These are phyloP conservation scores for Stenopsyche tienmushanensis DNA, from an alignment of 1,140 invertebrate species.

Conservation along the genomic window DNA sequence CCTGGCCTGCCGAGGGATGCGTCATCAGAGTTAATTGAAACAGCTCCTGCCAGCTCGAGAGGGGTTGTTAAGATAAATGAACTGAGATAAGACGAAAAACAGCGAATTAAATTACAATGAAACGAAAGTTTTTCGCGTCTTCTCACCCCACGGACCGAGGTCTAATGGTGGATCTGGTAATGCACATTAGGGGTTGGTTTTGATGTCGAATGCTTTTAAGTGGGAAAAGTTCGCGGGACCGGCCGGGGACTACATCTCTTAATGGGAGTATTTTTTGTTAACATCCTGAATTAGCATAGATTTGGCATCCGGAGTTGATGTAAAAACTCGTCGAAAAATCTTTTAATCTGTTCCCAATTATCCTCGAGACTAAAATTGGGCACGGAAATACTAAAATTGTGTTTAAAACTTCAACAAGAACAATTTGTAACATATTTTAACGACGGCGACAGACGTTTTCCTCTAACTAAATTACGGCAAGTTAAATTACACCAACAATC, in stretches of 20 bases:
- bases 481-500: too few relatives aligned
- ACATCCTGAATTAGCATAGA: slow-evolving; percentile 1
- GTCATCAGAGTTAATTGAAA: slow-evolving; percentile 41
- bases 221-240: slow-evolving; percentile 20
- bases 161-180: slow-evolving; percentile 31
- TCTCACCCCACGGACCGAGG: background rate
- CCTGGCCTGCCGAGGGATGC: background rate
- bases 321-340: background rate
- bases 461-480: too few relatives aligned
- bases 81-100: slow-evolving; percentile 41
- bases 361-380: too few relatives aligned
- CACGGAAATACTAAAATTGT: too few relatives aligned
- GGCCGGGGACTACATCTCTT: slow-evolving; percentile 1
- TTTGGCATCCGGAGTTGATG: background rate
- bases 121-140: slow-evolving; percentile 38
- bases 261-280: slow-evolving; percentile 15
- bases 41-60: slow-evolving; percentile 18
- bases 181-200: slow-evolving; percentile 27
- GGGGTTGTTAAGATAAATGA: slow-evolving; percentile 40
- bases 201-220: slow-evolving; percentile 10
- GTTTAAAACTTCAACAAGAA: too few relatives aligned
- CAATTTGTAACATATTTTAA: too few relatives aligned
- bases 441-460: too few relatives aligned
- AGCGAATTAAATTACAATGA: slow-evolving; percentile 43
- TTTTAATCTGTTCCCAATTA: background rate